Evolutionary conservation across 2,888 invertebrate species (phyloP).

Genomic region (Acanthosoma haemorrhoidale): DNA sequence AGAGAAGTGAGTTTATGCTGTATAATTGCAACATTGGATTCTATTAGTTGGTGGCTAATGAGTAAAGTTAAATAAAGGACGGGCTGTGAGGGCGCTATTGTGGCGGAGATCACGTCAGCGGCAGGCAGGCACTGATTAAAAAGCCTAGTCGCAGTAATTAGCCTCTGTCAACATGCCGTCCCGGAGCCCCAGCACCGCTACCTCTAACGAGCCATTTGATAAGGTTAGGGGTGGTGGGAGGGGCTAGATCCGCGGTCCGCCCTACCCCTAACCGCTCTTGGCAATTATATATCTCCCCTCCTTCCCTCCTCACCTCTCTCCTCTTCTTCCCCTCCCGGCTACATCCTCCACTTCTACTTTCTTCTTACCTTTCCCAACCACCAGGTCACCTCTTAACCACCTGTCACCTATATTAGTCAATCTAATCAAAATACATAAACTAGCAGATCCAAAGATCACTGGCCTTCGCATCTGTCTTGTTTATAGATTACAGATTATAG

Average conservation of each 20-base stretch:
- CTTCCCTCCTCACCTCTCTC: not conserved
- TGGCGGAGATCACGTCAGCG: conserved; percentile 23
- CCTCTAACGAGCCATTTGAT: conserved; percentile 20
- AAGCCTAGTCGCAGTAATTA: conserved; percentile 25
- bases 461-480: too few species aligned
- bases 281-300: conserved; percentile 4
- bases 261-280: conserved; percentile 7
- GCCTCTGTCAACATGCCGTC: conserved; percentile 1
- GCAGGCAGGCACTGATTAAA: conserved; percentile 21
- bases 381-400: too few species aligned
- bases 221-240: conserved; percentile 18
- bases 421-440: too few species aligned
- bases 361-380: too few species aligned
- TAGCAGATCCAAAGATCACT: too few species aligned
- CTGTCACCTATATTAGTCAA: too few species aligned
- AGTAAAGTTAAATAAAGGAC: conserved; percentile 36
- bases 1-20: conserved; percentile 29
- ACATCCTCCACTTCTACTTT: too few species aligned
- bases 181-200: not conserved
- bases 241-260: not conserved
- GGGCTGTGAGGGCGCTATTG: conserved; percentile 3
- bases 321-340: too few species aligned
- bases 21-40: conserved; percentile 36
- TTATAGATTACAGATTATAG: too few species aligned
- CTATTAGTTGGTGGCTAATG: conserved; percentile 32